A percentile compares a stretch with the other conserved stretches of the same genome.
These are phyloP conservation scores for Lates japonicus DNA, from an alignment of 2,797 vertebrate species.

Conservation along the genomic window DNA sequence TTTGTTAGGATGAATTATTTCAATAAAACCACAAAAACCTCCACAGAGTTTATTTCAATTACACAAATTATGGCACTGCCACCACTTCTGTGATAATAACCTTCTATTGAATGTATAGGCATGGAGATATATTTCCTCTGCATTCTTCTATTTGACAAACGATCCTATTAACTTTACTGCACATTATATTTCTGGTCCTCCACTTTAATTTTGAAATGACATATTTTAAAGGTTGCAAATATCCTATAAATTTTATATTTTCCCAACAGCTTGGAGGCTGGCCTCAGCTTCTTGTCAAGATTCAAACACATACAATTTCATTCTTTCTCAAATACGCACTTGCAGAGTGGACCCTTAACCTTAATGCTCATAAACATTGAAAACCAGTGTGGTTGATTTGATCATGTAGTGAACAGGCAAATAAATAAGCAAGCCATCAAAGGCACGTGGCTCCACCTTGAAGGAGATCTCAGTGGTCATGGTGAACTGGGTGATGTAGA, in stretches of 20 bases:
- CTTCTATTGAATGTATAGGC: neutral
- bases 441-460: conserved; percentile 80
- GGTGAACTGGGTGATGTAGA: conserved; percentile 95
- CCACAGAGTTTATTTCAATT: neutral
- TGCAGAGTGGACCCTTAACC: neutral
- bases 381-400: neutral
- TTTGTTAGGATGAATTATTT: neutral
- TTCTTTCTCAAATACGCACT: neutral
- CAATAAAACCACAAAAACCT: neutral
- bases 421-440: neutral
- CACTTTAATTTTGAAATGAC: no score
- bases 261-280: neutral
- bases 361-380: neutral
- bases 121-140: neutral
- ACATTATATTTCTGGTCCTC: no score
- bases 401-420: neutral
- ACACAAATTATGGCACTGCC: neutral
- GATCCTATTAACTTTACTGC: conserved; percentile 21
- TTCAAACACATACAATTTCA: conserved; percentile 6
- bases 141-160: neutral
- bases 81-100: neutral
- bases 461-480: conserved; percentile 95
- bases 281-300: neutral
- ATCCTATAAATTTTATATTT: neutral
- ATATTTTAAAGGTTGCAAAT: neutral